These are phyloP conservation scores for Eupithecia abbreviata DNA, from an alignment of 2,888 invertebrate genomes.

Conservation along the genomic window DNA sequence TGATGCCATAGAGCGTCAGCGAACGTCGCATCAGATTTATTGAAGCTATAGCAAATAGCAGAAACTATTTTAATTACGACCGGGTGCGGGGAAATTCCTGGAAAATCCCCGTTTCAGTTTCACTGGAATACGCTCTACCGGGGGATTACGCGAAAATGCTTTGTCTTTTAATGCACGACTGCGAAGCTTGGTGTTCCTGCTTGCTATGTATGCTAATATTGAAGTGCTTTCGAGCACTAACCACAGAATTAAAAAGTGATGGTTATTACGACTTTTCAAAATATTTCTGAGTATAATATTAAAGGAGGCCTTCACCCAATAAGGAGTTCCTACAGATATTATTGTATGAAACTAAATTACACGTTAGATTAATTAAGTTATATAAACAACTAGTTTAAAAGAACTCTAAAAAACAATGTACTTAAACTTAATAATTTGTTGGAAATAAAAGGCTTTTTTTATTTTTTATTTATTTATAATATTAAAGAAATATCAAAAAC, in stretches of 20 bases:
- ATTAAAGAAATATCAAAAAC: no score
- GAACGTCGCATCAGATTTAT: not conserved
- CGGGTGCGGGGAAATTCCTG: constrained; percentile 8
- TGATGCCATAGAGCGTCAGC: no score
- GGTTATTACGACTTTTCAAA: not conserved
- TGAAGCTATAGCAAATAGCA: not conserved
- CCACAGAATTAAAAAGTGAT: not conserved
- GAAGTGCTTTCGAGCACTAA: not conserved
- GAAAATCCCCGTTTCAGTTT: constrained; percentile 6
- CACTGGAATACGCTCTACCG: not conserved
- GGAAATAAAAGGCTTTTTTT: no score
- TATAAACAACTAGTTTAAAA: no score
- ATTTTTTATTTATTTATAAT: no score
- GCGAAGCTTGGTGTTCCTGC: not conserved
- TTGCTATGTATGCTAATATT: constrained; percentile 1
- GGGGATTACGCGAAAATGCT: not conserved
- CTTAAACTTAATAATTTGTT: no score
- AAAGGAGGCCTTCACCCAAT: no score
- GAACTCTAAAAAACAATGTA: no score
- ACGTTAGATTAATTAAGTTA: no score
- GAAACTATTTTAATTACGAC: constrained; percentile 22
- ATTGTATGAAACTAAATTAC: no score
- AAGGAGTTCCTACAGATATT: no score
- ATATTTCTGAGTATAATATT: no score
- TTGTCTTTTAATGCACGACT: not conserved